Percentiles rank a stretch among this genome's conserved stretches.
Conservation (phyloP, 2,797 vertebrate genomes). For the Gila robusta region DNA sequence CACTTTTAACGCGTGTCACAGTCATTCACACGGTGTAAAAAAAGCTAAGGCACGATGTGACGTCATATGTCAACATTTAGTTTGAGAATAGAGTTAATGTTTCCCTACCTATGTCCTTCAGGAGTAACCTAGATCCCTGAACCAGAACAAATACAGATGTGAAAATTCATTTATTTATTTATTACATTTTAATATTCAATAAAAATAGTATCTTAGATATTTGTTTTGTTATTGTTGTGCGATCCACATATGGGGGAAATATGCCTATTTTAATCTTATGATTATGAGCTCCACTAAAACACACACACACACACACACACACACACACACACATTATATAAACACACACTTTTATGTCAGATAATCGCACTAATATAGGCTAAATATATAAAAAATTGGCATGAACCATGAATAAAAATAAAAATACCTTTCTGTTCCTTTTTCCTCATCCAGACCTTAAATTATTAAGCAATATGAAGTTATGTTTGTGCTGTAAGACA, state of each 20-base stretch:
- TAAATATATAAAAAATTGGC: too few species aligned
- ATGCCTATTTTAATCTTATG: background rate
- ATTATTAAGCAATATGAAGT: background rate
- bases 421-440: background rate
- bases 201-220: background rate
- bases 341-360: too few species aligned
- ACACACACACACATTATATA: too few species aligned
- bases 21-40: background rate
- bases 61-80: constrained; percentile 27
- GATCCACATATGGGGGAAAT: background rate
- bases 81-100: constrained; percentile 29
- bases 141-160: background rate
- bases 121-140: background rate
- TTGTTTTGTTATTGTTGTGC: background rate
- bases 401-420: background rate
- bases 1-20: background rate
- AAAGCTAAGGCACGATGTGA: background rate
- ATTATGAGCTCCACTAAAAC: background rate
- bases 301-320: too few species aligned
- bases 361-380: too few species aligned
- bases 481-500: background rate
- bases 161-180: background rate
- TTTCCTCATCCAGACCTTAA: background rate
- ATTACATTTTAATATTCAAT: background rate
- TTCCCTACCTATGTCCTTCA: constrained; percentile 21